Conservation (phyloP, 2,797 vertebrate genomes). For the Nannoperca australis region DNA sequence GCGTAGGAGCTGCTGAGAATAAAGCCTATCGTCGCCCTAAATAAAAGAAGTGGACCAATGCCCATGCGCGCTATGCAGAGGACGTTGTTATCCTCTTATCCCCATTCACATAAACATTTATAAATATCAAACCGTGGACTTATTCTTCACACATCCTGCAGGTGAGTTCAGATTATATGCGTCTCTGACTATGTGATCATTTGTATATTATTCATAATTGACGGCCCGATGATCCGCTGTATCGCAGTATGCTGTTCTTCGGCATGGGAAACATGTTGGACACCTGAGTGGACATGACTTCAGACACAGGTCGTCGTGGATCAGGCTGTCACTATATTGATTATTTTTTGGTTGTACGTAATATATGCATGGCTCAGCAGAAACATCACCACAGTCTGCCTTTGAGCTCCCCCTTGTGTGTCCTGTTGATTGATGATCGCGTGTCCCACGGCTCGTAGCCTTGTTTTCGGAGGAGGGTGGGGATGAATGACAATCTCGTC, state of each 20-base stretch:
- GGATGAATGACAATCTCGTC: conserved; percentile 37
- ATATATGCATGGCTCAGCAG: background rate
- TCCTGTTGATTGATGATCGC: conserved; percentile 44
- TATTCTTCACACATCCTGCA: conserved; percentile 16
- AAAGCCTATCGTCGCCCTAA: background rate
- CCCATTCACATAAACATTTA: conserved; percentile 17
- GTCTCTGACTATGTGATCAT: background rate
- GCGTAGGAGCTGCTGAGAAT: conserved; percentile 58
- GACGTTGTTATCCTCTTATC: conserved; percentile 43
- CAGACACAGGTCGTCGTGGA: conserved; percentile 6
- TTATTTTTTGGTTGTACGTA: background rate
- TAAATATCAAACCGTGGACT: conserved; percentile 9
- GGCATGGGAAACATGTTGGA: conserved; percentile 35
- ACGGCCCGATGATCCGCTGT: too few species aligned
- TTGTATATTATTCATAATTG: rapidly evolving
- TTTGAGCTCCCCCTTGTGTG: conserved; percentile 11
- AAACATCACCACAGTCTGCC: background rate
- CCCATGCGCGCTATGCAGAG: conserved; percentile 64
- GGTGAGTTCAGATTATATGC: conserved; percentile 59
- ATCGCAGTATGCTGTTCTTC: background rate
- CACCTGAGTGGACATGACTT: conserved; percentile 53
- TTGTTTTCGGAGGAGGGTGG: conserved; percentile 38
- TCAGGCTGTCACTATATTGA: background rate
- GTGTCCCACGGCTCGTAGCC: conserved; percentile 1
- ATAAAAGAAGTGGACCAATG: conserved; percentile 16